Evolutionary conservation across 2,888 invertebrate genomes (phyloP).

Genomic region (Apodemia mormo): DNA sequence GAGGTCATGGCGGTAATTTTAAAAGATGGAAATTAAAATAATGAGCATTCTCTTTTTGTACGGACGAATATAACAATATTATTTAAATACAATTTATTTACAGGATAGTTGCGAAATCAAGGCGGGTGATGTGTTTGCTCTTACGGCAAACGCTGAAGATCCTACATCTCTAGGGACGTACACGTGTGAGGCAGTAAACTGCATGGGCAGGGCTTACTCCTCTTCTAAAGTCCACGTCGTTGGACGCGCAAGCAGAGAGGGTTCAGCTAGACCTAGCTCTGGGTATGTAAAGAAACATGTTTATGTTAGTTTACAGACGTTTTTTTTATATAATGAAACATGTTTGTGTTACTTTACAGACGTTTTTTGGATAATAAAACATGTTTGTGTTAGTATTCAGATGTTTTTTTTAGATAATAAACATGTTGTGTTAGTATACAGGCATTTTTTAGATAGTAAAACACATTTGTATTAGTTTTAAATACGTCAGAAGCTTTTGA

Average conservation of each 20-base stretch:
- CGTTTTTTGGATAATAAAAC: not conserved
- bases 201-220: conserved; percentile 92
- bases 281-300: conserved; percentile 63
- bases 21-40: no score
- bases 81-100: conserved; percentile 42
- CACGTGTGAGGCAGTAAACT: conserved; percentile 93
- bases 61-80: no score
- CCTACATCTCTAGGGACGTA: conserved; percentile 93
- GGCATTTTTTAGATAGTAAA: no score
- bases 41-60: no score
- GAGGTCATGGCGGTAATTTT: no score
- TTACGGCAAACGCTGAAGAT: conserved; percentile 91
- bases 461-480: no score
- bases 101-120: conserved; percentile 94
- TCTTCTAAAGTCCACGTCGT: conserved; percentile 92
- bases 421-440: no score
- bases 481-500: no score
- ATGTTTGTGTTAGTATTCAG: not conserved
- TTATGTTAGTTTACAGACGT: no score
- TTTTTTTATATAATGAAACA: conserved; percentile 46
- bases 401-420: no score
- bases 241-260: conserved; percentile 87
- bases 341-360: no score
- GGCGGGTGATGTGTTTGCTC: conserved; percentile 93
- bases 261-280: conserved; percentile 85